A percentile compares a stretch with the other conserved stretches of the same genome.
These are phyloP conservation scores for Myrmecophaga tridactyla DNA, from an alignment of 2,113 vertebrate genomes.

Conservation along the genomic window DNA sequence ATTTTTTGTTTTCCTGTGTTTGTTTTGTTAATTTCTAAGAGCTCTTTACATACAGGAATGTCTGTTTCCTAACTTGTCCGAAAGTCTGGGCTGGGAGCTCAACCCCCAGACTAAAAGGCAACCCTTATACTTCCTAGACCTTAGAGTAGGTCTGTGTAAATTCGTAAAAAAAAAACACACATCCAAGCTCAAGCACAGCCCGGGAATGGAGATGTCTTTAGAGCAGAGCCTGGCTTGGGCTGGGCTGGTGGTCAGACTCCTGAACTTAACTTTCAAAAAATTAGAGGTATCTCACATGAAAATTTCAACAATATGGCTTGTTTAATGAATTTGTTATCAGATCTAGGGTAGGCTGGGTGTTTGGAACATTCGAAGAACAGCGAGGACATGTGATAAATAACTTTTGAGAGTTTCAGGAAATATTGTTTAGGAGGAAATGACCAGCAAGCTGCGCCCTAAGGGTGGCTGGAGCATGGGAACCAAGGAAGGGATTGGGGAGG, in stretches of 20 bases:
- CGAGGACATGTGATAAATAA: not conserved
- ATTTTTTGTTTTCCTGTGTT: not conserved
- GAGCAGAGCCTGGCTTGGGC: too few relatives aligned
- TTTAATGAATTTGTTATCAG: not conserved
- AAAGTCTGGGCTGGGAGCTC: not conserved
- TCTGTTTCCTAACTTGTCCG: too few relatives aligned
- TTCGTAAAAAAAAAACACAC: accelerated
- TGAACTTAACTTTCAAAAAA: too few relatives aligned
- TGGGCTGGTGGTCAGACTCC: too few relatives aligned
- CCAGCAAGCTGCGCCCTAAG: not conserved
- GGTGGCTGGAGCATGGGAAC: not conserved
- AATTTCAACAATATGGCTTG: not conserved
- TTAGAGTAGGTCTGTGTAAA: accelerated
- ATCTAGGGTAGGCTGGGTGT: too few relatives aligned
- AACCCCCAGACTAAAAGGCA: not conserved
- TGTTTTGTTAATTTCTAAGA: not conserved
- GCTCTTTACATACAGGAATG: too few relatives aligned
- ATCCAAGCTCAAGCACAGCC: too few relatives aligned
- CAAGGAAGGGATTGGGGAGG: not conserved
- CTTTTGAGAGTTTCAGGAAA: not conserved
- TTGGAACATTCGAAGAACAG: too few relatives aligned
- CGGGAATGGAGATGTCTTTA: too few relatives aligned
- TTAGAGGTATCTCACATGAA: not conserved
- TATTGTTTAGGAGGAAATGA: too few relatives aligned
- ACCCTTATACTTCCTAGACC: not conserved